phyloP scores from a whole-genome alignment of 2,888 invertebrate genomes.

The Prosapia bicincta region DNA sequence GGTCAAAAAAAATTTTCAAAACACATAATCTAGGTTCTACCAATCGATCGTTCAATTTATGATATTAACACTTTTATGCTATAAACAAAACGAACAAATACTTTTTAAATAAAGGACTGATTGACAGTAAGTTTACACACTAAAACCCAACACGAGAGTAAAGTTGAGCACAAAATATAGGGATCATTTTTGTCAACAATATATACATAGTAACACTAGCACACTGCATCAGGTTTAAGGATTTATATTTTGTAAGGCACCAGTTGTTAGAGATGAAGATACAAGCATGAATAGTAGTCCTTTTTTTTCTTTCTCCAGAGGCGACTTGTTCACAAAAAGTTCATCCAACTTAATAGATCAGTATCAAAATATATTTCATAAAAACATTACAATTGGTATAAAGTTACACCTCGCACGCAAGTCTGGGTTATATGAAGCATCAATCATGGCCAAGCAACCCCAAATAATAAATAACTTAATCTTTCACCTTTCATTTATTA shows the following conservation, averaged over 20 bases:
- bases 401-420: constrained; percentile 21
- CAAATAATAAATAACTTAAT: constrained; percentile 26
- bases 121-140: neutral
- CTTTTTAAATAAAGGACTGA: neutral
- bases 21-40: neutral
- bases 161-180: neutral
- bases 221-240: neutral
- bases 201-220: neutral
- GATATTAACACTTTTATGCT: neutral
- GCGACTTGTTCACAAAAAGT: constrained; percentile 24
- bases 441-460: constrained; percentile 16
- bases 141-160: neutral
- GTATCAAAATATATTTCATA: constrained; percentile 29
- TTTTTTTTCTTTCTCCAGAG: neutral
- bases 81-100: constrained; percentile 4
- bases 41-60: neutral
- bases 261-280: constrained; percentile 24
- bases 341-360: constrained; percentile 26
- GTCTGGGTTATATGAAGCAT: constrained; percentile 22
- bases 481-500: constrained; percentile 22
- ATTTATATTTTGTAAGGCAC: constrained; percentile 24
- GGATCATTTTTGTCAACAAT: neutral
- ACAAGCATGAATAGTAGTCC: neutral
- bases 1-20: neutral
- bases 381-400: constrained; percentile 28